A percentile compares a stretch with the other conserved stretches of the same genome.
These are phyloP conservation scores for Puntigrus tetrazona DNA, from an alignment of 2,113 vertebrate species.

Conservation along the genomic window DNA sequence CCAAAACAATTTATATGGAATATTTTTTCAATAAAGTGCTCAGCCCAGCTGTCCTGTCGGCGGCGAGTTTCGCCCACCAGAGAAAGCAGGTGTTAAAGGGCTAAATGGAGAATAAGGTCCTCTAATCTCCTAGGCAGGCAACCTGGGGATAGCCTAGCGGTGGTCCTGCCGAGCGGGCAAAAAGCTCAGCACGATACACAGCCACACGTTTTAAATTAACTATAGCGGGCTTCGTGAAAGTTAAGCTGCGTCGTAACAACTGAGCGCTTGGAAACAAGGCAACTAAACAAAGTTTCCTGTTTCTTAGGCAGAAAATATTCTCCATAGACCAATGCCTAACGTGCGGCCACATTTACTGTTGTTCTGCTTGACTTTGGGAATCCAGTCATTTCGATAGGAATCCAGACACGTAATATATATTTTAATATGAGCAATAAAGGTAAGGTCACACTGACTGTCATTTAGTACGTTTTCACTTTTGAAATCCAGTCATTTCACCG, in stretches of 20 bases:
- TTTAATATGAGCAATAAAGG: neutral
- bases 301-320: neutral
- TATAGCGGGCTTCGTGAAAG: neutral
- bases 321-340: neutral
- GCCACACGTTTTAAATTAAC: slow-evolving; percentile 21
- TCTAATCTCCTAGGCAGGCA: slow-evolving; percentile 42
- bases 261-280: neutral
- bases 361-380: neutral
- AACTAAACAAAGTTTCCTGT: neutral
- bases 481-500: no score
- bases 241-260: neutral
- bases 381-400: neutral
- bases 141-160: slow-evolving; percentile 32
- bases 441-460: neutral
- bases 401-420: neutral
- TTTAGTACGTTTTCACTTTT: no score
- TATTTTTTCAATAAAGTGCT: slow-evolving; percentile 41
- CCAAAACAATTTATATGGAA: slow-evolving; percentile 11
- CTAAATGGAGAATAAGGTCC: slow-evolving; percentile 38
- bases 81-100: slow-evolving; percentile 49
- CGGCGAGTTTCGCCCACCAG: neutral
- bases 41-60: slow-evolving; percentile 27
- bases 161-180: slow-evolving; percentile 13
- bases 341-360: neutral
- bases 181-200: slow-evolving; percentile 20